These are phyloP conservation scores for Chiroxiphia lanceolata DNA, from an alignment of 2,797 vertebrate species.

Conservation along the genomic window DNA sequence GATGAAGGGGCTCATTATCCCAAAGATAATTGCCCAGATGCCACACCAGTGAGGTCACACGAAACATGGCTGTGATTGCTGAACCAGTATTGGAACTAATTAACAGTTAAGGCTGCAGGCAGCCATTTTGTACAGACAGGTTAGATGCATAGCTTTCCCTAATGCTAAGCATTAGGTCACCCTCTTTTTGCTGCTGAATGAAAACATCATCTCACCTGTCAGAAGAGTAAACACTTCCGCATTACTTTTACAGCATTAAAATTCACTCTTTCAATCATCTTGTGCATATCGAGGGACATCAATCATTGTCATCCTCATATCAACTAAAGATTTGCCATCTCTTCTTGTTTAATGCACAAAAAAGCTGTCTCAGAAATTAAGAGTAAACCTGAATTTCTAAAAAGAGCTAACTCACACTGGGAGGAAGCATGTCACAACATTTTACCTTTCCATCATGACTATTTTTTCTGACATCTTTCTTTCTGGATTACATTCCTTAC, in stretches of 20 bases:
- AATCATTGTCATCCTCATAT: neutral
- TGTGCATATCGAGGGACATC: neutral
- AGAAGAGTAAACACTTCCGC: neutral
- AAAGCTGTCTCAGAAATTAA: neutral
- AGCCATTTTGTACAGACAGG: constrained; percentile 27
- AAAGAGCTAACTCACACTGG: neutral
- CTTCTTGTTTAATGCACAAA: neutral
- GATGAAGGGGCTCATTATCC: constrained; percentile 77
- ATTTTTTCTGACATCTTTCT: neutral
- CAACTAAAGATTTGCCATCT: neutral
- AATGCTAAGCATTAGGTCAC: neutral
- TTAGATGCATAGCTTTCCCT: neutral
- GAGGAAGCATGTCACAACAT: neutral
- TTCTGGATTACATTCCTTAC: neutral
- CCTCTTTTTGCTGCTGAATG: neutral
- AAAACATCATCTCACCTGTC: neutral
- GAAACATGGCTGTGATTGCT: constrained; percentile 39
- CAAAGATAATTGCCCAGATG: constrained; percentile 76
- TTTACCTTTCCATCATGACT: neutral
- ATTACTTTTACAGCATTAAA: neutral
- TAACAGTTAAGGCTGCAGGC: constrained; percentile 57
- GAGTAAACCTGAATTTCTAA: neutral
- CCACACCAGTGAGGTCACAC: constrained; percentile 69
- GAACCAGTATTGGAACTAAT: constrained; percentile 63
- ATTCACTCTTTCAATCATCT: neutral